Evolutionary conservation across 1,140 invertebrate species (phyloP).

Genomic region (Sinella curviseta): DNA sequence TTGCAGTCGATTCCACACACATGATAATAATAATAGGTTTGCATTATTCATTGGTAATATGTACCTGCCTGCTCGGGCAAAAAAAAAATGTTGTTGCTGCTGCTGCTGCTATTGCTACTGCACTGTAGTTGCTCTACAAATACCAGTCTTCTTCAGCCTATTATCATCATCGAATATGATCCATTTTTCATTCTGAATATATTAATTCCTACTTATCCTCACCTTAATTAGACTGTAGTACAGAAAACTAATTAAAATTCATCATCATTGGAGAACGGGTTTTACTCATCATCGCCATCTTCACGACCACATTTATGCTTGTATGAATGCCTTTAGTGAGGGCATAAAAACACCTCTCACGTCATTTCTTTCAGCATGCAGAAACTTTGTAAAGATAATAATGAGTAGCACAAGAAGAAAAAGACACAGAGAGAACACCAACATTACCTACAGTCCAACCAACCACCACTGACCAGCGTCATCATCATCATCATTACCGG

Average conservation of each 20-base stretch:
- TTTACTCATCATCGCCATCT: background rate
- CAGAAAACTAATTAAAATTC: constrained; percentile 23
- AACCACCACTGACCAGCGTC: no score
- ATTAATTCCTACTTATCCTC: constrained; percentile 2
- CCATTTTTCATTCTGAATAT: constrained; percentile 9
- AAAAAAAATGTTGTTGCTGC: no score
- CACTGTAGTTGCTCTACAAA: background rate
- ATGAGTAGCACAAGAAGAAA: no score
- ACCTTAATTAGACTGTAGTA: constrained; percentile 2
- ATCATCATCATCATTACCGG: no score
- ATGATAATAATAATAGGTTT: no score
- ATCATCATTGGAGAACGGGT: constrained; percentile 17
- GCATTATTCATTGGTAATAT: no score
- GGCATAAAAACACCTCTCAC: background rate
- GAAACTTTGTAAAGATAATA: background rate
- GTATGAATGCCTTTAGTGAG: background rate
- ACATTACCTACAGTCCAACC: no score
- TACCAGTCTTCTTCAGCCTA: background rate
- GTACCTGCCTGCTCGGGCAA: no score
- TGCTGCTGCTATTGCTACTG: no score
- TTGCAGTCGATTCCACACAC: no score
- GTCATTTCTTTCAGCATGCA: background rate
- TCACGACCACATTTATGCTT: background rate
- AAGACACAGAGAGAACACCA: background rate
- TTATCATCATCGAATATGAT: background rate